Evolutionary conservation across 2,888 invertebrate genomes (phyloP).

Genomic region (Phalera bucephala): DNA sequence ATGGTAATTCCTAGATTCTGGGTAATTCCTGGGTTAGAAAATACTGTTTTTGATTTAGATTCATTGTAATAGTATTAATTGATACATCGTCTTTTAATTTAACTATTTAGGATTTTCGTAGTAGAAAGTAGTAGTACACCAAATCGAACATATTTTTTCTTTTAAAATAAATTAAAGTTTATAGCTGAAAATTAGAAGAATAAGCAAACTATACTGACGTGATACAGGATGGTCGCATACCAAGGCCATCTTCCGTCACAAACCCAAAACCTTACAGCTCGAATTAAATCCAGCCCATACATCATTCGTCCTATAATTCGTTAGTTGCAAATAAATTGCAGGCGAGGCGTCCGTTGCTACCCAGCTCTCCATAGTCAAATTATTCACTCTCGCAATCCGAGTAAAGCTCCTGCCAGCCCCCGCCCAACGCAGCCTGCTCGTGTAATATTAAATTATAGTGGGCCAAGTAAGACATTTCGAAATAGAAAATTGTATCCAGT

Average conservation of each 20-base stretch:
- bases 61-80: not conserved
- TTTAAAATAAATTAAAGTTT: too few relatives aligned
- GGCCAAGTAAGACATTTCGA: constrained; percentile 70
- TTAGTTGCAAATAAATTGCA: constrained; percentile 68
- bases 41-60: not conserved
- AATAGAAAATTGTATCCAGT: constrained; percentile 66
- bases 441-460: constrained; percentile 81
- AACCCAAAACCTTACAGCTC: constrained; percentile 8
- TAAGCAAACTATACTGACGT: too few relatives aligned
- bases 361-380: constrained; percentile 74
- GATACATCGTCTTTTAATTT: too few relatives aligned
- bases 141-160: too few relatives aligned
- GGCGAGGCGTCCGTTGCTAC: constrained; percentile 46
- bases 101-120: too few relatives aligned
- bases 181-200: too few relatives aligned
- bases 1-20: too few relatives aligned
- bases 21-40: too few relatives aligned
- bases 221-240: too few relatives aligned
- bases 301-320: constrained; percentile 52
- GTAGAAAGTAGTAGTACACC: too few relatives aligned
- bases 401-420: constrained; percentile 64
- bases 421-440: constrained; percentile 49
- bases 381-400: constrained; percentile 77
- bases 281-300: constrained; percentile 54
- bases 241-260: constrained; percentile 8